Evolutionary conservation across 2,113 vertebrate genomes (phyloP).

Genomic region (Sterna hirundo): DNA sequence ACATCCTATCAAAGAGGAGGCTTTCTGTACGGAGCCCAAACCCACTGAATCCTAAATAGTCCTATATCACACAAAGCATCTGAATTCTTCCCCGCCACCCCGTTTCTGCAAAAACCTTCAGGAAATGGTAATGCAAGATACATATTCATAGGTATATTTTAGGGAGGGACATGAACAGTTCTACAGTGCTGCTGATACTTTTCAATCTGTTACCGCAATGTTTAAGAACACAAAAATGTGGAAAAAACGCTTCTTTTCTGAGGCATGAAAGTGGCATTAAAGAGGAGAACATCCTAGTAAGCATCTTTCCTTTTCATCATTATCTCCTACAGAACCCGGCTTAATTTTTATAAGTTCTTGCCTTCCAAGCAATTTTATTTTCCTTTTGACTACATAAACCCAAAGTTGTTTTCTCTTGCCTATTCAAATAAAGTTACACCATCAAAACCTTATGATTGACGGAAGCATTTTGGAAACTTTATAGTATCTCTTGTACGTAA

Average conservation of each 20-base stretch:
- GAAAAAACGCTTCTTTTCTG: neutral
- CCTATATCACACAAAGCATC: neutral
- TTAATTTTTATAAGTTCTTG: neutral
- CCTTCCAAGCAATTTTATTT: neutral
- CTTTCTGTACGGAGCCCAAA: neutral
- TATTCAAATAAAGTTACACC: neutral
- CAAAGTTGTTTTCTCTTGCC: neutral
- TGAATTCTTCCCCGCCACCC: neutral
- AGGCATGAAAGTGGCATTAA: neutral
- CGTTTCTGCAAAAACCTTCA: neutral
- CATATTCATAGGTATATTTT: neutral
- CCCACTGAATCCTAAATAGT: neutral
- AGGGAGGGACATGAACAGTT: neutral
- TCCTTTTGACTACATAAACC: neutral
- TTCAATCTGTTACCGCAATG: neutral
- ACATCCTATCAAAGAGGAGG: neutral
- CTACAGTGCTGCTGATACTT: neutral
- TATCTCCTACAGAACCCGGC: neutral
- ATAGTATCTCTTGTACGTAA: neutral
- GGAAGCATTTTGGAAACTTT: conserved; percentile 3
- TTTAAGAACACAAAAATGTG: neutral
- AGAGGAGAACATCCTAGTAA: neutral
- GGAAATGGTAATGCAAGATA: neutral
- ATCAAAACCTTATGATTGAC: neutral
- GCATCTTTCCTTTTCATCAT: neutral